Conservation (phyloP, 2,888 invertebrate genomes). For the Acleris holmiana region DNA sequence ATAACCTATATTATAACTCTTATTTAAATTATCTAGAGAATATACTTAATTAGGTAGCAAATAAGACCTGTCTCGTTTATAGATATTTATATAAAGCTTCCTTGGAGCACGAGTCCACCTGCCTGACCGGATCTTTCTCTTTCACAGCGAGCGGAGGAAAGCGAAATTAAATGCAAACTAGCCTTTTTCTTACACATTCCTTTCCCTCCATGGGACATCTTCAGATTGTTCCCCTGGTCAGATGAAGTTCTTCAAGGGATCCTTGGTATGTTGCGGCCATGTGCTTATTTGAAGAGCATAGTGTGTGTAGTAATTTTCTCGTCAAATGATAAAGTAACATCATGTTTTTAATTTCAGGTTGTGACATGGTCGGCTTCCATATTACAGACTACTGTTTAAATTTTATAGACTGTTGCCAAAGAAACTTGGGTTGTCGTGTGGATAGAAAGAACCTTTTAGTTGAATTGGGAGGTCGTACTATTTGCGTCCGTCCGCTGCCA, state of each 20-base stretch:
- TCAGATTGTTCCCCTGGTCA: conserved; percentile 95
- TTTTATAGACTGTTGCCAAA: conserved; percentile 95
- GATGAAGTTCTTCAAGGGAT: conserved; percentile 97
- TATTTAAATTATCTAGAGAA: too few relatives aligned
- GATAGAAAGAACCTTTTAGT: conserved; percentile 94
- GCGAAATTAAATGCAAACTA: conserved; percentile 89
- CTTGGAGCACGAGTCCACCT: too few relatives aligned
- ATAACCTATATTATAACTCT: too few relatives aligned
- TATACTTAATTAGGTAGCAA: too few relatives aligned
- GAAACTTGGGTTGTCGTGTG: conserved; percentile 93
- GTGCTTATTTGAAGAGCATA: neutral
- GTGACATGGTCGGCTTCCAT: conserved; percentile 97
- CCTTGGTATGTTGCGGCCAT: conserved; percentile 81
- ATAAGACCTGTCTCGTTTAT: too few relatives aligned
- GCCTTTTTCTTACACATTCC: conserved; percentile 98
- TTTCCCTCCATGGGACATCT: conserved; percentile 97
- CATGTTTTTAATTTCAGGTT: conserved; percentile 78
- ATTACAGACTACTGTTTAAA: conserved; percentile 95
- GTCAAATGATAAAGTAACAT: neutral
- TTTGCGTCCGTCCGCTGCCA: conserved; percentile 92
- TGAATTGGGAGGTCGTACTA: conserved; percentile 94
- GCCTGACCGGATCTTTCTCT: conserved; percentile 29
- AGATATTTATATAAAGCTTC: too few relatives aligned
- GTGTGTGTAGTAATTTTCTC: neutral
- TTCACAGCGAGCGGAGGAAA: conserved; percentile 89